Evolutionary conservation across 2,113 vertebrate genomes (phyloP).

Genomic region (Corythornis cristatus): DNA sequence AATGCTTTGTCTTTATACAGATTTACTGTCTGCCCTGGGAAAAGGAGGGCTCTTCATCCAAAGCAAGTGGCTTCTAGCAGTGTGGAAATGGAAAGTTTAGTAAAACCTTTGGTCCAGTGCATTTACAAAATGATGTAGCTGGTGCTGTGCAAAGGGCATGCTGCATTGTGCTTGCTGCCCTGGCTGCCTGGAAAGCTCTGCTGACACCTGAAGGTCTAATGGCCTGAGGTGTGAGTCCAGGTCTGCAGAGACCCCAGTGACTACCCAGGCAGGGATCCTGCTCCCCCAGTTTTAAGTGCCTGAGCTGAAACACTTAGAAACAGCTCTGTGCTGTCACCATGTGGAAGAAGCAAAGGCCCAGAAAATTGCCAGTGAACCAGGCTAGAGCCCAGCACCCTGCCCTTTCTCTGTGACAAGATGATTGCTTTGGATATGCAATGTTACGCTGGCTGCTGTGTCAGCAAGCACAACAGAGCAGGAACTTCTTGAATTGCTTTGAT

Average conservation of each 20-base stretch:
- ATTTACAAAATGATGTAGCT: neutral
- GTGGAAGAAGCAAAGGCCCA: neutral
- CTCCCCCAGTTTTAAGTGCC: accelerated
- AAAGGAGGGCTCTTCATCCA: neutral
- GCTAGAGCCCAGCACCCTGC: neutral
- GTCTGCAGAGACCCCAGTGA: neutral
- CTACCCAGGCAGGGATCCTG: neutral
- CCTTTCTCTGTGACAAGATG: neutral
- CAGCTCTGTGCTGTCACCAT: neutral
- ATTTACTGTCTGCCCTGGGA: neutral
- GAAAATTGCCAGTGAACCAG: neutral
- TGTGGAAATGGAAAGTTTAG: neutral
- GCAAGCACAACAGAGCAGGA: neutral
- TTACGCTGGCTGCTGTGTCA: neutral
- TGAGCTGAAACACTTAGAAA: neutral
- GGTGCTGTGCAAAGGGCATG: neutral
- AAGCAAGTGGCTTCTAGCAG: neutral
- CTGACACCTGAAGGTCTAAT: accelerated
- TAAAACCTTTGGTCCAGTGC: neutral
- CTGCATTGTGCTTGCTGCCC: neutral
- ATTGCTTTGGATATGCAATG: accelerated
- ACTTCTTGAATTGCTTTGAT: neutral
- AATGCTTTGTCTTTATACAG: neutral
- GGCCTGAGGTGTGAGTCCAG: neutral
- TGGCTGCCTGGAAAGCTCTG: neutral